Base-by-base conservation (phyloP, 2,113 vertebrate genomes). In the Brevimyrus niger region DNA sequence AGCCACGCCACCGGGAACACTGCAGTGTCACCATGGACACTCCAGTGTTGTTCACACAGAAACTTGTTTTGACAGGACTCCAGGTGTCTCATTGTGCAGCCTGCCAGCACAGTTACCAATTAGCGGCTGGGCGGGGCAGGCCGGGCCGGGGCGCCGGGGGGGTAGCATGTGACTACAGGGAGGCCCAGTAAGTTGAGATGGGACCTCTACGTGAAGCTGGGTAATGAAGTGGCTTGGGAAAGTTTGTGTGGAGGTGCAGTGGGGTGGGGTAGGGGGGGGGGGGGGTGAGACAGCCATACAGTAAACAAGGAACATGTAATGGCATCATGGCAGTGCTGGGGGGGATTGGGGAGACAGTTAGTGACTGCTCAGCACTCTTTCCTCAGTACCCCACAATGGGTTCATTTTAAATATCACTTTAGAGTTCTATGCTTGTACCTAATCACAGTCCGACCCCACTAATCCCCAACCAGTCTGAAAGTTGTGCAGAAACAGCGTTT, bases 21-120 rank as follows among this genome's bases (percentile, higher is more conserved):
- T 35, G 48, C 85, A 53, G 50, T 50, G 17, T 87, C 85, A 55
- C 85, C 85, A 87, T 87, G 50, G 85, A 50, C 93, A 93, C 93
- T 92, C 93, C 90, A 92, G 94, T 94, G 94, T 88, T 93, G 95
- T 96, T 95, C 94, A 95, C 95, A 92, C 93, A 90, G 93, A 94
- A 96, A 96, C 95, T 94, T 96, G 96, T 96, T 96, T 96, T 96
- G 95, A 96, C 96, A 96, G 95, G 95, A 94, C 95, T 96, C 96
- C 96, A 96, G 96, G 96, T 96, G 96, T 95, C 95, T 96, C 94
- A 96, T 96, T 96, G 96, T 96, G 95, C 92, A 93, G 87, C 92
- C 93, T 93, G 94, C 94, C 94, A 96, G 95, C 95, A 95, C 95
- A 96, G 95, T 96, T 95, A 95, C 94, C 96, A 96, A 96, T 96